Evolutionary conservation across 2,797 vertebrate species (phyloP).

Genomic region (Gambusia yucatana): DNA sequence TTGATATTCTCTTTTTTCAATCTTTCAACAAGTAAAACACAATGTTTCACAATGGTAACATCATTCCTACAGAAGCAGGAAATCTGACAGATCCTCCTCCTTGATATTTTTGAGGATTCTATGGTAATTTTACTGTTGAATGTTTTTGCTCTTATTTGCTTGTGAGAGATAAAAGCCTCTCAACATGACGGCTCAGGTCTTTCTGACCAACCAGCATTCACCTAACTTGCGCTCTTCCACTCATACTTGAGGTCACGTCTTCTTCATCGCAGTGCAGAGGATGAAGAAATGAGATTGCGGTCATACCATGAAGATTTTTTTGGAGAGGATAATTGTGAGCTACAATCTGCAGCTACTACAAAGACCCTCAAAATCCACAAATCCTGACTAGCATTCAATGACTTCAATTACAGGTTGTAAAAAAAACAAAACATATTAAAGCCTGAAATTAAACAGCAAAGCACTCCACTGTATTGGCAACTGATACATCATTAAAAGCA

Average conservation of each 20-base stretch:
- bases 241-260: too few relatives aligned
- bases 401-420: not conserved
- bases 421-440: not conserved
- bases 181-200: not conserved
- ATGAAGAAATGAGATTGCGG: too few relatives aligned
- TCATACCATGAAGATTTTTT: too few relatives aligned
- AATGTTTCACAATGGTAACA: not conserved
- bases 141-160: not conserved
- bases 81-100: not conserved
- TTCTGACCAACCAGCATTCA: not conserved
- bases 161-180: not conserved
- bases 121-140: not conserved
- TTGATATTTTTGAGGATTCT: not conserved
- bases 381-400: not conserved
- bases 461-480: not conserved
- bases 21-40: not conserved
- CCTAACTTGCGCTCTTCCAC: too few relatives aligned
- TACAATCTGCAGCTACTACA: too few relatives aligned
- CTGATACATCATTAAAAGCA: slow-evolving; percentile 25
- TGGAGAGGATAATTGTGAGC: too few relatives aligned
- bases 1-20: not conserved
- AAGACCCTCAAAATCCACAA: too few relatives aligned
- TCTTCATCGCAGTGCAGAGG: too few relatives aligned
- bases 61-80: not conserved
- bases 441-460: not conserved